Conservation (phyloP, 2,888 invertebrate species). For the Acrobeloides nanus region DNA sequence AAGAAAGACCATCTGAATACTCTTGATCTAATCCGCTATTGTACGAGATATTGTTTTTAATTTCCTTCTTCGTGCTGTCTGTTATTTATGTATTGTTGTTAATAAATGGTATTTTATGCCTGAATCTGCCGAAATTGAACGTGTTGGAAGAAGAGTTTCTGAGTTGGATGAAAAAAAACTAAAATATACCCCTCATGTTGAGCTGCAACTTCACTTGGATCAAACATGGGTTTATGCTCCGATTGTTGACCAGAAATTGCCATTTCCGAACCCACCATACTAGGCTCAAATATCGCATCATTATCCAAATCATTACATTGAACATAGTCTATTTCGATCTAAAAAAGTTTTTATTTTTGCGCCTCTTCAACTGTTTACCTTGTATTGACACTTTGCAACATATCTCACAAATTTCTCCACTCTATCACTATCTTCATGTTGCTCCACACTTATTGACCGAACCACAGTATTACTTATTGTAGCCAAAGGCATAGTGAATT, state of each 20-base stretch:
- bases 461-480: conserved; percentile 88
- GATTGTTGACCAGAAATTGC: conserved; percentile 13
- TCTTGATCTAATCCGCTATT: too few relatives aligned
- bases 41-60: too few relatives aligned
- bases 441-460: conserved; percentile 66
- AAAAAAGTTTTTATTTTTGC: conserved; percentile 6
- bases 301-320: conserved; percentile 49
- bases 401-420: conserved; percentile 97
- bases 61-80: too few relatives aligned
- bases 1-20: too few relatives aligned
- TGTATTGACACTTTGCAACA: conserved; percentile 85
- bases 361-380: conserved; percentile 18
- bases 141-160: too few relatives aligned
- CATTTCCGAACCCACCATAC: conserved; percentile 30
- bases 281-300: conserved; percentile 22
- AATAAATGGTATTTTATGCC: too few relatives aligned
- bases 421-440: conserved; percentile 65
- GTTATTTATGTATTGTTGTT: too few relatives aligned
- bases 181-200: conserved; percentile 36
- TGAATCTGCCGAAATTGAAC: too few relatives aligned
- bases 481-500: conserved; percentile 97
- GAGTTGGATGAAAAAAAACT: conserved; percentile 20
- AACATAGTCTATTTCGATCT: conserved; percentile 53
- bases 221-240: conserved; percentile 31
- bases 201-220: conserved; percentile 28